Conservation (phyloP, 2,797 vertebrate genomes). For the Tachyglossus aculeatus region DNA sequence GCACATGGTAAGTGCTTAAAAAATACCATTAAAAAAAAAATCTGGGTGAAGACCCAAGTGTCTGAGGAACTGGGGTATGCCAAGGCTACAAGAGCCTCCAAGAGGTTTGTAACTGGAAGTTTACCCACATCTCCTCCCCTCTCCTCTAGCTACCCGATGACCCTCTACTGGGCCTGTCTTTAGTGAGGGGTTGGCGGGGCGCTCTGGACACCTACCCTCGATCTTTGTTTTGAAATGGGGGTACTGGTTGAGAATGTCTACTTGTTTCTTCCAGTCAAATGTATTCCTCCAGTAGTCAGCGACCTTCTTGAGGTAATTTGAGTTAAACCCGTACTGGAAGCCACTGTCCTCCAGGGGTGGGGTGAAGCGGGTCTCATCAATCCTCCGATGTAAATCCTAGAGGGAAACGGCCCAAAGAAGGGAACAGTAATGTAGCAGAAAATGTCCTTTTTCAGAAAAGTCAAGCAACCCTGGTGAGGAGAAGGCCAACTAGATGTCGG, state of each 20-base stretch:
- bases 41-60: too few relatives aligned
- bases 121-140: too few relatives aligned
- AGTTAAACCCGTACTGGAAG: constrained; percentile 78
- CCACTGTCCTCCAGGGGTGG: constrained; percentile 70
- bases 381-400: constrained; percentile 75
- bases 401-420: background rate
- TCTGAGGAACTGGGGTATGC: too few relatives aligned
- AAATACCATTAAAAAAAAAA: too few relatives aligned
- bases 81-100: too few relatives aligned
- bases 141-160: too few relatives aligned
- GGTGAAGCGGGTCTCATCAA: constrained; percentile 67
- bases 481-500: too few relatives aligned
- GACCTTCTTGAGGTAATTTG: constrained; percentile 66
- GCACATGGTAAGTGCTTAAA: too few relatives aligned
- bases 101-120: too few relatives aligned
- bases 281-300: constrained; percentile 77
- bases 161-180: too few relatives aligned
- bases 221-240: constrained; percentile 82
- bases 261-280: constrained; percentile 79
- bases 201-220: constrained; percentile 72
- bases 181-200: too few relatives aligned
- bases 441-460: background rate
- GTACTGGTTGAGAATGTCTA: constrained; percentile 75
- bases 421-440: background rate
- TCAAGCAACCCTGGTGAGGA: too few relatives aligned